Evolutionary conservation across 64 coral and sea anemone genomes (phyloP).

Genomic region (Pocillopora damicornis): DNA sequence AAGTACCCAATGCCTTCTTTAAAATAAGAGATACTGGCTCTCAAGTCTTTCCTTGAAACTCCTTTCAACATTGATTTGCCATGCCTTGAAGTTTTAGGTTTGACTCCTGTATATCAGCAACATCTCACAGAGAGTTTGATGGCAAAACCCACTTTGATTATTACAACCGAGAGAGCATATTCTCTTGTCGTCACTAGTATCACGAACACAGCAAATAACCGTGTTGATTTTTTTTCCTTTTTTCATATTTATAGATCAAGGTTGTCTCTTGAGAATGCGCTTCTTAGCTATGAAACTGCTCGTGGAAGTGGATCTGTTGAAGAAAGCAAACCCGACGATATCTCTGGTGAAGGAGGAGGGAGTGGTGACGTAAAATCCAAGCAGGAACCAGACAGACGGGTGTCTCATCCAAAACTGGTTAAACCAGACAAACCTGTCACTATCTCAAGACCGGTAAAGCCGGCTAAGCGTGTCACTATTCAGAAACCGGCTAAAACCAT

Average conservation of each 20-base stretch:
- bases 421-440: background rate
- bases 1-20: no score
- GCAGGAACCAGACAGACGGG: background rate
- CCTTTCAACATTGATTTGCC: no score
- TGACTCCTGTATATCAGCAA: no score
- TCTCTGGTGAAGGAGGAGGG: conserved; percentile 10
- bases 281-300: conserved; percentile 7
- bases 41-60: no score
- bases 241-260: background rate
- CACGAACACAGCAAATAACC: background rate
- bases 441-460: background rate
- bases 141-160: no score
- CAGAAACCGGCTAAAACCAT: conserved; percentile 1
- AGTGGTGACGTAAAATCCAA: conserved; percentile 30
- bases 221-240: background rate
- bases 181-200: no score
- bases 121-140: no score
- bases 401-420: background rate
- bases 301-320: background rate
- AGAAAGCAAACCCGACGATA: background rate
- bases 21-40: no score
- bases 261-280: conserved; percentile 12
- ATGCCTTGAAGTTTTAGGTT: no score
- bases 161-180: no score
- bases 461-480: background rate